Conservation (phyloP, 2,888 invertebrate species). For the Tipula confusa region DNA sequence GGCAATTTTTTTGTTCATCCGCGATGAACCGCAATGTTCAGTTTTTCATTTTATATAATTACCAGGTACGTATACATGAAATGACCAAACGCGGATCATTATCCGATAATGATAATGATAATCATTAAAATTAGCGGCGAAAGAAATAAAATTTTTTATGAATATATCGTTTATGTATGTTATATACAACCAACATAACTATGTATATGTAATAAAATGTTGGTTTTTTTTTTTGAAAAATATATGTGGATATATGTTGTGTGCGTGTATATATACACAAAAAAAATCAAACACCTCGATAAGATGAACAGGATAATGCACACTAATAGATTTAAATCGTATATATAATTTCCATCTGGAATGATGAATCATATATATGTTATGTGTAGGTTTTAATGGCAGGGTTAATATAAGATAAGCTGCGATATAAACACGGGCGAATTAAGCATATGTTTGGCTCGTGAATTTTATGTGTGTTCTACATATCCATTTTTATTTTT, state of each 20-base stretch:
- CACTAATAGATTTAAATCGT: not conserved
- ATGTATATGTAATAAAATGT: too few species aligned
- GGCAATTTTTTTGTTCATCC: too few species aligned
- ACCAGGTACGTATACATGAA: not conserved
- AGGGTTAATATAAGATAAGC: not conserved
- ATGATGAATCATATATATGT: not conserved
- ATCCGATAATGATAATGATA: slow-evolving; percentile 3
- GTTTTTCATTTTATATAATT: not conserved
- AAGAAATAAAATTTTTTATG: not conserved
- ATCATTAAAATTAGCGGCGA: not conserved
- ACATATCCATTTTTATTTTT: too few species aligned
- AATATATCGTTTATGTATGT: not conserved
- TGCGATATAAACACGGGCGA: not conserved
- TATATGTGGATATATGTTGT: not conserved
- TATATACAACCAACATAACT: too few species aligned
- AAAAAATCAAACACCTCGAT: not conserved
- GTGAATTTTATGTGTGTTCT: not conserved
- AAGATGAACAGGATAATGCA: not conserved
- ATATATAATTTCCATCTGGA: not conserved
- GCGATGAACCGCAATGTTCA: too few species aligned
- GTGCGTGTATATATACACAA: not conserved
- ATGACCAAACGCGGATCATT: not conserved
- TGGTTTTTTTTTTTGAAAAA: too few species aligned
- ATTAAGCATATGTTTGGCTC: not conserved
- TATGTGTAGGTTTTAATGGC: not conserved